Evolutionary conservation across 1,140 invertebrate genomes (phyloP), one percentile per base, ranked within the genome.

Genomic region (Heliconius congener): DNA sequence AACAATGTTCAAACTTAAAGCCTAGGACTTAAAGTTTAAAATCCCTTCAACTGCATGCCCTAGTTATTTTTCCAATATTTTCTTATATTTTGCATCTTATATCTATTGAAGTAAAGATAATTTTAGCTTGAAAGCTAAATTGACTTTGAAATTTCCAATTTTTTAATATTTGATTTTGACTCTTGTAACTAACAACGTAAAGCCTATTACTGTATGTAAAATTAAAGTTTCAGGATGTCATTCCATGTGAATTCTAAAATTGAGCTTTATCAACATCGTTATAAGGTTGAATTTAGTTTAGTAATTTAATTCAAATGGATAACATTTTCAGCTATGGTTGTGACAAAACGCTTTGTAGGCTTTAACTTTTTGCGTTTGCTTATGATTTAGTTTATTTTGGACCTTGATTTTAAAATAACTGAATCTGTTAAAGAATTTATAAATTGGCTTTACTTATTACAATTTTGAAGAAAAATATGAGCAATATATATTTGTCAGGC

Each of bases 361-460:
- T 66, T 66, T 66, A 66, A 66, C 60, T 66, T 66, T 66, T 66
- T 66, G 60, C 60, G 23, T 66, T 66, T 66, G 60, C 60, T 66
- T 66, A 66, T 66, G 60, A 66, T 66, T 66, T 66, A 66, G 60
- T 66, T 66, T 66, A 66, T 66, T 66, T 66, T 66, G 60, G 60
- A 66, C 60, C 60, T 66, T 66, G 60, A 66, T 66, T 66, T 66
- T 66, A 4, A 66, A 66, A 30, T 66, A 23, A 66, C 23, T 30
- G 60, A 16, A 30, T 66, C 27, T 27, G 60, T 66, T 66, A 66
- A 66, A 60, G 60, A 30, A 66, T 11, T 27, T 66, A 11, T 16
- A 30, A 66, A 66, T 66, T 66, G 60, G 60, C 60, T 8, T 60
- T 60, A 13, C n/a, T 23, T 60, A 27, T 23, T 60, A n/a, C 52